phyloP scores from a whole-genome alignment of 2,797 vertebrate genomes.

The Neosilurus mollespiculum region DNA sequence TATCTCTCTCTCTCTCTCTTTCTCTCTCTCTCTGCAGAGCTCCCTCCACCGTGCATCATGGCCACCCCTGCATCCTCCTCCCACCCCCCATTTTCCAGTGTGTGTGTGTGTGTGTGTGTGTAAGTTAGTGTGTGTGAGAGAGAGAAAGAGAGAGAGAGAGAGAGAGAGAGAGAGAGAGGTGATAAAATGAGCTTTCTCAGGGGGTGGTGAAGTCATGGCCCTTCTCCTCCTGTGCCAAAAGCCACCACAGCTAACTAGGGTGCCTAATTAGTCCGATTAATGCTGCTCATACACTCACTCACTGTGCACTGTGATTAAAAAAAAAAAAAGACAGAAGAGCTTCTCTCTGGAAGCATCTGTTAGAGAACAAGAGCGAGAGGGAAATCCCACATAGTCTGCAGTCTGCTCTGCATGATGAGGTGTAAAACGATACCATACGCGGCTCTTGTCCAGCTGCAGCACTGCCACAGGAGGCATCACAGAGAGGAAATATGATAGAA shows the following conservation, averaged over 20 bases:
- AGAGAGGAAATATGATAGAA: slow-evolving; percentile 28
- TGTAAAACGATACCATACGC: slow-evolving; percentile 47
- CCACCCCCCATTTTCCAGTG: slow-evolving; percentile 41
- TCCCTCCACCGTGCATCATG: slow-evolving; percentile 49
- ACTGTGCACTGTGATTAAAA: neutral
- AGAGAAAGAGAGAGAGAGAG: slow-evolving; percentile 24
- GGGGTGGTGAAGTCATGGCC: slow-evolving; percentile 48
- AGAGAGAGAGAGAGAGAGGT: slow-evolving; percentile 26
- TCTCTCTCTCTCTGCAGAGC: slow-evolving; percentile 64
- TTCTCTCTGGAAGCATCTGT: slow-evolving; percentile 33
- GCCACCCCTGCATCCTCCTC: slow-evolving; percentile 46
- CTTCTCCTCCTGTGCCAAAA: slow-evolving; percentile 45
- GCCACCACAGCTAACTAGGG: slow-evolving; percentile 37
- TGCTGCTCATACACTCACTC: slow-evolving; percentile 35
- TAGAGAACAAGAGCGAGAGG: slow-evolving; percentile 21
- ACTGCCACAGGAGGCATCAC: slow-evolving; percentile 23
- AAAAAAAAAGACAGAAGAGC: neutral
- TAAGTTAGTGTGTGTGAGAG: neutral
- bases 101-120: slow-evolving; percentile 17
- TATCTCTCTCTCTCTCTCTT: slow-evolving; percentile 35
- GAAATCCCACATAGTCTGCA: slow-evolving; percentile 45
- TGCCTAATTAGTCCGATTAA: slow-evolving; percentile 58
- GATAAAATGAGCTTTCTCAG: slow-evolving; percentile 37
- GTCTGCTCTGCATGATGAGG: slow-evolving; percentile 43
- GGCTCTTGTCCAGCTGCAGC: slow-evolving; percentile 20